phyloP scores from a whole-genome alignment of 2,113 vertebrate species.

The Penelope pileata region DNA sequence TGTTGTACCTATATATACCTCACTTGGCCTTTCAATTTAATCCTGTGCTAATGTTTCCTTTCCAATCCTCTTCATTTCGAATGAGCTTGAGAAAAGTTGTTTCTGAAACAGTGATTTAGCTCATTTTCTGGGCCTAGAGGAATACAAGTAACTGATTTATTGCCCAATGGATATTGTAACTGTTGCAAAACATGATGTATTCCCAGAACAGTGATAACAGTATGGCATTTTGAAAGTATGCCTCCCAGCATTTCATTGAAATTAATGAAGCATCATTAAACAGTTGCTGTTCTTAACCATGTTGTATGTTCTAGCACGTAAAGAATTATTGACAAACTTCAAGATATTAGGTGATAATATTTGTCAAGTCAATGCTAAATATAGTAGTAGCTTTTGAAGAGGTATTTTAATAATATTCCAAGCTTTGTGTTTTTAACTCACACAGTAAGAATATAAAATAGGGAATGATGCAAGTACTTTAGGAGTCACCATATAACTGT shows the following conservation, averaged over 20 bases:
- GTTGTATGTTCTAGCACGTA: constrained; percentile 2
- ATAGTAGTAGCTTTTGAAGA: not conserved
- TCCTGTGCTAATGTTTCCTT: not conserved
- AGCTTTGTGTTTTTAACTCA: not conserved
- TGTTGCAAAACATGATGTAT: constrained; percentile 60
- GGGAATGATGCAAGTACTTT: not conserved
- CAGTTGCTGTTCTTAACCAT: not conserved
- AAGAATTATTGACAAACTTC: constrained; percentile 47
- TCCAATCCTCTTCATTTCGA: not conserved
- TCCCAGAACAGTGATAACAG: constrained; percentile 56
- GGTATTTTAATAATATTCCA: not conserved
- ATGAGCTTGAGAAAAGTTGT: constrained; percentile 18
- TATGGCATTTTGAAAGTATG: constrained; percentile 58
- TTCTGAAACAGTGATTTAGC: constrained; percentile 42
- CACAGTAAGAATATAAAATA: not conserved
- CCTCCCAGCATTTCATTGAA: constrained; percentile 47
- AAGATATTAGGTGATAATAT: not conserved
- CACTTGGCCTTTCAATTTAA: not conserved
- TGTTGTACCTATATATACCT: not conserved
- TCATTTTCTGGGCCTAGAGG: constrained; percentile 49
- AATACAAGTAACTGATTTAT: constrained; percentile 45
- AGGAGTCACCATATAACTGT: not conserved
- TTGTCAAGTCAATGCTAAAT: not conserved
- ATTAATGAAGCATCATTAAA: constrained; percentile 54
- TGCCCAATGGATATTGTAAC: constrained; percentile 54